Percentiles rank a stretch among this genome's conserved stretches.
These are phyloP conservation scores for Syngnathoides biaculeatus DNA, from an alignment of 2,113 vertebrate genomes.

Conservation along the genomic window DNA sequence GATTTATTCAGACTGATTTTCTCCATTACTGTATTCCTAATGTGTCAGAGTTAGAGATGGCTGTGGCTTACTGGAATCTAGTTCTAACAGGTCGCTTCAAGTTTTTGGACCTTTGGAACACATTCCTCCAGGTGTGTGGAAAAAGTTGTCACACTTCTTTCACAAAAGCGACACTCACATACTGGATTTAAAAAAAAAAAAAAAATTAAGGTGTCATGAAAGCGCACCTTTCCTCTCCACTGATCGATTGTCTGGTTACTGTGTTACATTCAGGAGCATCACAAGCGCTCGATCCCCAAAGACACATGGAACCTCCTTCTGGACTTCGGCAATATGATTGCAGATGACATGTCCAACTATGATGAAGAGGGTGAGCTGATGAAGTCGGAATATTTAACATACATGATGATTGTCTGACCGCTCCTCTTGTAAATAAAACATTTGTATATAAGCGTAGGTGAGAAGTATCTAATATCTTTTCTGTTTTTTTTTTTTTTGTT, in stretches of 20 bases:
- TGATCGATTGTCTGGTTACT: background rate
- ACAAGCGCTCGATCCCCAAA: conserved; percentile 93
- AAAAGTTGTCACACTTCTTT: background rate
- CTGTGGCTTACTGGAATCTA: conserved; percentile 95
- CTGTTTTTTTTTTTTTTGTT: no score
- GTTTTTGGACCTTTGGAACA: conserved; percentile 96
- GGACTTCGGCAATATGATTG: conserved; percentile 95
- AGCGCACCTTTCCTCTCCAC: background rate
- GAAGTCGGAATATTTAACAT: background rate
- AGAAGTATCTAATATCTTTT: background rate
- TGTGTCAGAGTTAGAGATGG: conserved; percentile 89
- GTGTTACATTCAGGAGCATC: conserved; percentile 80
- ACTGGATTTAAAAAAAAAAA: no score
- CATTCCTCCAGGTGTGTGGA: conserved; percentile 87
- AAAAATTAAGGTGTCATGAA: background rate
- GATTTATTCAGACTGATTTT: background rate
- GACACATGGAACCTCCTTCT: conserved; percentile 96
- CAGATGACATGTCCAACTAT: conserved; percentile 96
- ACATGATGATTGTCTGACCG: no score
- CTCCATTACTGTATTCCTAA: background rate
- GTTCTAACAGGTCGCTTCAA: conserved; percentile 91
- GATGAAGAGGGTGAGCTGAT: conserved; percentile 87
- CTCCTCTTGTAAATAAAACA: background rate
- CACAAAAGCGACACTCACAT: background rate
- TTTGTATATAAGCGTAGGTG: background rate